These are phyloP conservation scores for Paralvinella palmiformis DNA, from an alignment of 1,140 invertebrate species.

Conservation along the genomic window DNA sequence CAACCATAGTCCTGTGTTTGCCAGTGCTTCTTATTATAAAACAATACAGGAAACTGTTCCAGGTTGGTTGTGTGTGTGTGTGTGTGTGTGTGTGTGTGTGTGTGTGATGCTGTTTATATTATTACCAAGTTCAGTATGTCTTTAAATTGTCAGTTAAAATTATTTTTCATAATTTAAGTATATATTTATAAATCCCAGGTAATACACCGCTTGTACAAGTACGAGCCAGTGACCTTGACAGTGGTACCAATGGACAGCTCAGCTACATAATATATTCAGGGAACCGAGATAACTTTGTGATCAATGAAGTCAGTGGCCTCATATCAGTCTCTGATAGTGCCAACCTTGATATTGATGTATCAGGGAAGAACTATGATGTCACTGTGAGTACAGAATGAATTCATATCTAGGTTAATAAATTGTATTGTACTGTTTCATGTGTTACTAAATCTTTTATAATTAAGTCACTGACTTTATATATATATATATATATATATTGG, in stretches of 20 bases:
- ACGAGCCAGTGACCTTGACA: slow-evolving; percentile 71
- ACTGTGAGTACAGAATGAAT: slow-evolving; percentile 33
- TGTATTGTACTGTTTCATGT: too few species aligned
- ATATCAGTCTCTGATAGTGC: slow-evolving; percentile 19
- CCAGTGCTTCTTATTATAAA: slow-evolving; percentile 57
- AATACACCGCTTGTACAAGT: slow-evolving; percentile 71
- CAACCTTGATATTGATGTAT: neutral
- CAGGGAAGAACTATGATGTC: slow-evolving; percentile 35
- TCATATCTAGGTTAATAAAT: too few species aligned
- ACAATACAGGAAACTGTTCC: slow-evolving; percentile 70
- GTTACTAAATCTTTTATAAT: too few species aligned
- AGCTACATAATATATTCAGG: slow-evolving; percentile 67
- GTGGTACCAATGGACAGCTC: slow-evolving; percentile 67
- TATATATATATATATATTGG: too few species aligned
- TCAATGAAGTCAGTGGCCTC: slow-evolving; percentile 4
- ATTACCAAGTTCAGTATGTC: too few species aligned
- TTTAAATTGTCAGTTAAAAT: too few species aligned
- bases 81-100: too few species aligned
- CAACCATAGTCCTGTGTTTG: slow-evolving; percentile 12
- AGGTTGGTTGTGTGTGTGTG: too few species aligned
- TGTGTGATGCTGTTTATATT: too few species aligned
- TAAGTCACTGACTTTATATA: too few species aligned
- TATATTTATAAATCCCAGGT: too few species aligned
- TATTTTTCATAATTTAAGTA: too few species aligned
- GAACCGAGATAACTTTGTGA: slow-evolving; percentile 55